A percentile compares a stretch with the other conserved stretches of the same genome.
Conservation (phyloP, 2,113 vertebrate species). For the Agelaius tricolor region DNA sequence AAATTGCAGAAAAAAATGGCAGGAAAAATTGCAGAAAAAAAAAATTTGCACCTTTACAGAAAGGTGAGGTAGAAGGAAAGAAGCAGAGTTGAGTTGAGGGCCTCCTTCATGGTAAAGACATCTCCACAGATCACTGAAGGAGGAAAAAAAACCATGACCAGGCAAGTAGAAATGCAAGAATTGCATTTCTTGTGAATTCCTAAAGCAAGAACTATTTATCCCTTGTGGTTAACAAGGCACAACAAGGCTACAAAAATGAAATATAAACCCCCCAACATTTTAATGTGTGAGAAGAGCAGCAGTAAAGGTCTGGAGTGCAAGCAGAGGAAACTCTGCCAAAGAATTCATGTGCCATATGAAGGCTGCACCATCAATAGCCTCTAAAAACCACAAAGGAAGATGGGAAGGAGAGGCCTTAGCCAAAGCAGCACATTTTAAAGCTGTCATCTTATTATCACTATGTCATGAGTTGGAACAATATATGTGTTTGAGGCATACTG, state of each 20-base stretch:
- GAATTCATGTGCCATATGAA: constrained; percentile 33
- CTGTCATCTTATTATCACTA: constrained; percentile 53
- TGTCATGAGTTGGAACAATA: constrained; percentile 37
- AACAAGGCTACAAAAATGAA: constrained; percentile 29
- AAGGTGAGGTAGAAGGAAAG: not conserved
- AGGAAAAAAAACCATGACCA: not conserved
- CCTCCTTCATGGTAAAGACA: not conserved
- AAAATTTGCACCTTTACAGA: not conserved
- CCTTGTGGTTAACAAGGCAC: constrained; percentile 15
- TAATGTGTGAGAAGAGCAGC: constrained; percentile 3
- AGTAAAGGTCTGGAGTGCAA: not conserved
- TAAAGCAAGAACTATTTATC: not conserved
- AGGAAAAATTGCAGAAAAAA: not conserved
- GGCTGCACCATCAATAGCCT: constrained; percentile 32
- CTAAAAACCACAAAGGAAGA: constrained; percentile 8
- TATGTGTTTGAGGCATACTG: not conserved
- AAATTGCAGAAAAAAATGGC: not conserved
- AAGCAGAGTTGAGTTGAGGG: not conserved
- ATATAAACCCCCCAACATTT: not conserved
- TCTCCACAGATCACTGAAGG: not conserved
- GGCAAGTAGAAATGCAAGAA: not conserved
- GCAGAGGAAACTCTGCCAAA: constrained; percentile 37
- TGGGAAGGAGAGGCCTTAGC: constrained; percentile 25
- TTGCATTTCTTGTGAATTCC: not conserved
- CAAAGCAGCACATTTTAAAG: constrained; percentile 31